phyloP scores from a whole-genome alignment of 2,113 vertebrate species.

The Vulpes lagopus region DNA sequence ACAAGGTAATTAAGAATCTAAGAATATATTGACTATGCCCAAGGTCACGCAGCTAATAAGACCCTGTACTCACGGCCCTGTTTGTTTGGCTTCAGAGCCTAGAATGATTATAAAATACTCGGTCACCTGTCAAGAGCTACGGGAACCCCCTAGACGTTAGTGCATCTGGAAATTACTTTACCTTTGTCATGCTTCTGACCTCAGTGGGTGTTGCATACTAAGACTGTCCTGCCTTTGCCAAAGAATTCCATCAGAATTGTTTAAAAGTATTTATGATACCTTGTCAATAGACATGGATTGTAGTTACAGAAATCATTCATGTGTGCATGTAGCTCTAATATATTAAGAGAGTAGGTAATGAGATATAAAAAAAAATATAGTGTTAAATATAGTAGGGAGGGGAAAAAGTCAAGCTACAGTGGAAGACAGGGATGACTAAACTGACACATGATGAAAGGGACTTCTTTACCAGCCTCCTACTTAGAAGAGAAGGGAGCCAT shows the following conservation, averaged over 20 bases:
- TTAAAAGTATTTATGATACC: background rate
- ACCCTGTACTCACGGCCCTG: background rate
- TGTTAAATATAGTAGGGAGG: background rate
- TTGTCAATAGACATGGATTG: background rate
- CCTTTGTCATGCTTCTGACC: background rate
- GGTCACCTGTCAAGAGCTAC: background rate
- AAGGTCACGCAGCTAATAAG: constrained; percentile 36
- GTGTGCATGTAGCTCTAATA: too few relatives aligned
- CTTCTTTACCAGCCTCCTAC: background rate
- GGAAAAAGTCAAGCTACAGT: background rate
- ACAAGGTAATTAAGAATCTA: constrained; percentile 47
- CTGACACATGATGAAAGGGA: background rate
- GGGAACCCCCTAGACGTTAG: background rate
- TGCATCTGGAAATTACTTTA: background rate
- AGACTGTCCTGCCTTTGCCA: background rate
- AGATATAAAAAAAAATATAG: background rate
- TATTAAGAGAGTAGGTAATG: background rate
- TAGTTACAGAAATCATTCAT: background rate
- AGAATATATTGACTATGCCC: background rate
- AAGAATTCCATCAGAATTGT: background rate
- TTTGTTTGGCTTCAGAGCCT: background rate
- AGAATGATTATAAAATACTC: background rate
- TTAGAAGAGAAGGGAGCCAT: background rate
- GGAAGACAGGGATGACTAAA: background rate
- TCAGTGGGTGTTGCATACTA: too few relatives aligned